These are phyloP conservation scores for Manis javanica DNA, from an alignment of 2,797 vertebrate genomes.

Conservation along the genomic window DNA sequence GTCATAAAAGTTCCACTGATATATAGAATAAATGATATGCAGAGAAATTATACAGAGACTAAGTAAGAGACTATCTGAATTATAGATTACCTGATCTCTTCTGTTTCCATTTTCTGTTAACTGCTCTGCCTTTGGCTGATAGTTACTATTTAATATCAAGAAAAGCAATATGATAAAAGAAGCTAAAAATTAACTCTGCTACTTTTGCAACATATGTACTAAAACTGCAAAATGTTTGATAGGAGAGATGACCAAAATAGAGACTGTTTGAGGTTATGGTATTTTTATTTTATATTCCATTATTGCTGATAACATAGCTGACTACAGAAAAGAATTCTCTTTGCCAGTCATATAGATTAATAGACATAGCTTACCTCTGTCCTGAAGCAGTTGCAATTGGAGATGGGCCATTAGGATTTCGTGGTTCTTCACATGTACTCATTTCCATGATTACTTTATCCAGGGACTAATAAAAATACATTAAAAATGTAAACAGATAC, in stretches of 20 bases:
- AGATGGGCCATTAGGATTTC: constrained; percentile 96
- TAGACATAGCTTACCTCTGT: constrained; percentile 91
- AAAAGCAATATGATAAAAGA: constrained; percentile 4
- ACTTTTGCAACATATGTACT: constrained; percentile 5
- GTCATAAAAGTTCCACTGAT: not conserved
- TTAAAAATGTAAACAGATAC: constrained; percentile 30
- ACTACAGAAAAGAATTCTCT: not conserved
- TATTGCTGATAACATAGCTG: not conserved
- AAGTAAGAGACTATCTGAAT: not conserved
- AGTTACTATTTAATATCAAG: constrained; percentile 38
- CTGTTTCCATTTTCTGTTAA: not conserved
- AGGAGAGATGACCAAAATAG: not conserved
- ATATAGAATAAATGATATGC: not conserved
- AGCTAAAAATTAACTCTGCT: not conserved
- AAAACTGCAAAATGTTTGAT: constrained; percentile 31
- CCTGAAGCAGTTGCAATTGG: constrained; percentile 98
- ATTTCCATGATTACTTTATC: constrained; percentile 99
- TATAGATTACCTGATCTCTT: not conserved
- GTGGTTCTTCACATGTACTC: constrained; percentile 98
- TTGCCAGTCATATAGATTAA: not conserved
- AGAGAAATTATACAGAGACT: not conserved
- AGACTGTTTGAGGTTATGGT: not conserved
- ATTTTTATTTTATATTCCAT: not conserved
- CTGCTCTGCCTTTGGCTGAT: not conserved
- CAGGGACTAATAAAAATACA: constrained; percentile 90